phyloP scores from a whole-genome alignment of 2,888 invertebrate species.

The Euphydryas editha region DNA sequence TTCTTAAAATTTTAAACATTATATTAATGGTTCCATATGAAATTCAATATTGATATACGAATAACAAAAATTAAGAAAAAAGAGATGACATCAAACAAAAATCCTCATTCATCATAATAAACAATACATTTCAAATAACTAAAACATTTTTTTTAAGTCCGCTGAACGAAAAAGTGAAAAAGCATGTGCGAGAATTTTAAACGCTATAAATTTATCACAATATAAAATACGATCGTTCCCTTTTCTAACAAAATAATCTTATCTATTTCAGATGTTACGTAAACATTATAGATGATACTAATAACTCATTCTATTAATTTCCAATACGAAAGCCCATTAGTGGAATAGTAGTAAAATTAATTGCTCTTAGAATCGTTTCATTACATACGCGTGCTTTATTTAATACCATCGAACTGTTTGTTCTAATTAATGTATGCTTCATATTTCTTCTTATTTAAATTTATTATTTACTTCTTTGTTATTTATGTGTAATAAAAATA shows the following conservation, averaged over 20 bases:
- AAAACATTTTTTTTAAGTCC: too few species aligned
- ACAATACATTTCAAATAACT: too few species aligned
- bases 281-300: constrained; percentile 5
- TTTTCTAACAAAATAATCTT: not conserved
- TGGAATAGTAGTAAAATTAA: constrained; percentile 39
- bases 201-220: not conserved
- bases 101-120: too few species aligned
- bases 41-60: too few species aligned
- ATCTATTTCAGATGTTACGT: not conserved
- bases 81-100: too few species aligned
- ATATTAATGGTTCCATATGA: too few species aligned
- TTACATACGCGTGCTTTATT: constrained; percentile 18
- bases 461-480: too few species aligned
- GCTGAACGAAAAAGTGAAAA: too few species aligned
- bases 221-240: not conserved
- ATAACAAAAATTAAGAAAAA: too few species aligned
- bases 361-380: constrained; percentile 34
- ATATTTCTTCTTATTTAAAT: not conserved
- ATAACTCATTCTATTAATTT: constrained; percentile 37
- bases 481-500: too few species aligned
- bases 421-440: not conserved
- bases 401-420: constrained; percentile 8
- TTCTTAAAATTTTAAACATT: too few species aligned
- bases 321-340: constrained; percentile 39
- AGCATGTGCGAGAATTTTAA: too few species aligned